A percentile compares a stretch with the other conserved stretches of the same genome.
Evolutionary conservation across 2,113 vertebrate species (phyloP).

Genomic region (Tinamus guttatus): DNA sequence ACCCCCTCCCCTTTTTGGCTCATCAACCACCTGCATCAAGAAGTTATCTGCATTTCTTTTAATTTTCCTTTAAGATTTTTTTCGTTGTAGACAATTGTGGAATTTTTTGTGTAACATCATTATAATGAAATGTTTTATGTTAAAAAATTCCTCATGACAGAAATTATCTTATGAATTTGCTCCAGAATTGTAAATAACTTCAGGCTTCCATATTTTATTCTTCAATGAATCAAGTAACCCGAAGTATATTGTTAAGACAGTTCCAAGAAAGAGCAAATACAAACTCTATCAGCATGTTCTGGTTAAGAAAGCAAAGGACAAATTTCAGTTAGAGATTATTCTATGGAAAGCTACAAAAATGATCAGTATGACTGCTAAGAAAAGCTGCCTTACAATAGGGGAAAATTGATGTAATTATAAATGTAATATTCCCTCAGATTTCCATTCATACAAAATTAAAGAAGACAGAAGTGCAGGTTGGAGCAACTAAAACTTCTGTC

Average conservation of each 20-base stretch:
- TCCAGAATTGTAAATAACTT: not conserved
- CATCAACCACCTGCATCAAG: too few species aligned
- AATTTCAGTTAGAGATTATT: not conserved
- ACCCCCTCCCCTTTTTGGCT: too few species aligned
- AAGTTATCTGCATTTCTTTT: not conserved
- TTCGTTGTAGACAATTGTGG: not conserved
- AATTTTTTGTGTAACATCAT: not conserved
- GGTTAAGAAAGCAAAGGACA: constrained; percentile 13
- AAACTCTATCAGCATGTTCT: not conserved
- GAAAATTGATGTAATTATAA: not conserved
- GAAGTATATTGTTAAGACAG: not conserved
- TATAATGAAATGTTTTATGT: not conserved
- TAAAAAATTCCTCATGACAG: not conserved
- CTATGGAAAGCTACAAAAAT: not conserved
- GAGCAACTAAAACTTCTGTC: not conserved
- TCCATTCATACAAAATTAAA: not conserved
- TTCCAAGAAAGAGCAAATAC: not conserved
- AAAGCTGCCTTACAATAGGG: not conserved
- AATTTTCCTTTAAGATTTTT: not conserved
- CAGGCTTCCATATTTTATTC: not conserved
- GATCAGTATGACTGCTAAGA: not conserved
- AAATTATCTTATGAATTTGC: not conserved
- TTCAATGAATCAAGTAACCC: not conserved
- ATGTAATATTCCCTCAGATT: not conserved
- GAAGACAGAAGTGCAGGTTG: not conserved